Evolutionary conservation across 1,140 invertebrate species (phyloP).

Genomic region (Drosophila kepulauana): DNA sequence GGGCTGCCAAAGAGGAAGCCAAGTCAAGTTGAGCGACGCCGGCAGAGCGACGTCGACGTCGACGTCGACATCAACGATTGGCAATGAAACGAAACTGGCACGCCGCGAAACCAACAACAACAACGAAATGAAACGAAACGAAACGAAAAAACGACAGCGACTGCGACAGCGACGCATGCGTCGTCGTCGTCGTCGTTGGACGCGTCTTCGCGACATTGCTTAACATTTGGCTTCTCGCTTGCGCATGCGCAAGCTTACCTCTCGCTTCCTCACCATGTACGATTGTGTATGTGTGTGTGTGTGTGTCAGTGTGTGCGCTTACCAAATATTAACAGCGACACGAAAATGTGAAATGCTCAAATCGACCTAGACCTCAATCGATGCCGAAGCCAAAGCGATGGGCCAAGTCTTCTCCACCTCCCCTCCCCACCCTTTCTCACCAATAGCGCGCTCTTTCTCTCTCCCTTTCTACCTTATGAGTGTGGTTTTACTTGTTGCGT

Average conservation of each 20-base stretch:
- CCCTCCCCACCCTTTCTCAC: neutral
- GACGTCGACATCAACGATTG: constrained; percentile 51
- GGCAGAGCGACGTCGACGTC: neutral
- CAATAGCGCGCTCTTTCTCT: neutral
- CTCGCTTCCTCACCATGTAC: constrained; percentile 6
- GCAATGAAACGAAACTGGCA: constrained; percentile 64
- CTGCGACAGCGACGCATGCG: constrained; percentile 43
- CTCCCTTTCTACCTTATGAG: neutral
- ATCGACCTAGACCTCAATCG: constrained; percentile 83
- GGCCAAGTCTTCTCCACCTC: constrained; percentile 45
- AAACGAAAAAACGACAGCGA: constrained; percentile 57
- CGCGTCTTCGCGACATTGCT: constrained; percentile 46
- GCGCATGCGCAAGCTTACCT: constrained; percentile 41
- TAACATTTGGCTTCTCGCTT: constrained; percentile 62
- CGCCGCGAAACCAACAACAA: constrained; percentile 30
- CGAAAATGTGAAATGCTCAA: constrained; percentile 82
- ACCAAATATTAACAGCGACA: constrained; percentile 76
- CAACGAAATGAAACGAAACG: constrained; percentile 58
- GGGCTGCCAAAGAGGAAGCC: constrained; percentile 57
- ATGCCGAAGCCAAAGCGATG: constrained; percentile 45
- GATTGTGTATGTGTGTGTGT: neutral
- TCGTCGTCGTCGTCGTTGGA: neutral
- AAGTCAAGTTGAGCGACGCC: constrained; percentile 28
- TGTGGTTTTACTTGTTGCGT: constrained; percentile 33
- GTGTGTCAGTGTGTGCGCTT: constrained; percentile 45